Conservation (phyloP, 2,797 vertebrate species). For the Acomys russatus region DNA sequence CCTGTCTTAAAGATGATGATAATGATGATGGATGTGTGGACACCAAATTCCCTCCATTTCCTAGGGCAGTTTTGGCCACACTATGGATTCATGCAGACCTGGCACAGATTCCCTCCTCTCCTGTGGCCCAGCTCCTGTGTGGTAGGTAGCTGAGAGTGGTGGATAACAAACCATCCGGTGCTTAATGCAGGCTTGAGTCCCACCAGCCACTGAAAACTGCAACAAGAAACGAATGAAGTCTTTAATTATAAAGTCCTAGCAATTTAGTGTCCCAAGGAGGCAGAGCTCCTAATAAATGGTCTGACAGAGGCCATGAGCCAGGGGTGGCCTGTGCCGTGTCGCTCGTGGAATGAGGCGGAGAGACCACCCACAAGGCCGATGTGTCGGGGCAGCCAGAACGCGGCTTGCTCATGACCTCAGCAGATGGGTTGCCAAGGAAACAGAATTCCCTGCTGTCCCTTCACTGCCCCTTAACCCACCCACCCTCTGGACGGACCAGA, state of each 20-base stretch:
- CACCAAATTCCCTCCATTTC: neutral
- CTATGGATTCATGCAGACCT: constrained; percentile 2
- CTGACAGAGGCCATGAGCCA: constrained; percentile 33
- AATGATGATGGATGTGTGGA: neutral
- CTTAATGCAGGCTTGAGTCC: neutral
- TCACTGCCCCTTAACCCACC: neutral
- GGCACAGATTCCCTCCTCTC: neutral
- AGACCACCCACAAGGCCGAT: constrained; percentile 67
- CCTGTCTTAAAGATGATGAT: neutral
- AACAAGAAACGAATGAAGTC: constrained; percentile 71
- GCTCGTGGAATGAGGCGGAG: neutral
- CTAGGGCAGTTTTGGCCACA: constrained; percentile 14
- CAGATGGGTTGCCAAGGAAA: constrained; percentile 64
- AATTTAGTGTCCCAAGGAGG: constrained; percentile 57
- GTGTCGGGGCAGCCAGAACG: neutral
- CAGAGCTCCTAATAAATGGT: constrained; percentile 63
- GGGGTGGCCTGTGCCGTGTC: neutral
- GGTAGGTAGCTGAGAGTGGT: neutral
- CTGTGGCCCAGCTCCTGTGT: neutral
- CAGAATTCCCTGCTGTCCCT: neutral
- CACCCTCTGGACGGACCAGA: neutral
- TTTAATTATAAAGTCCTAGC: constrained; percentile 72
- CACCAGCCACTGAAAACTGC: constrained; percentile 56
- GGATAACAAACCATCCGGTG: neutral
- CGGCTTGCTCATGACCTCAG: constrained; percentile 10